Base-by-base conservation (phyloP, 2,797 vertebrate genomes). In the Coccyzus lansbergi region DNA sequence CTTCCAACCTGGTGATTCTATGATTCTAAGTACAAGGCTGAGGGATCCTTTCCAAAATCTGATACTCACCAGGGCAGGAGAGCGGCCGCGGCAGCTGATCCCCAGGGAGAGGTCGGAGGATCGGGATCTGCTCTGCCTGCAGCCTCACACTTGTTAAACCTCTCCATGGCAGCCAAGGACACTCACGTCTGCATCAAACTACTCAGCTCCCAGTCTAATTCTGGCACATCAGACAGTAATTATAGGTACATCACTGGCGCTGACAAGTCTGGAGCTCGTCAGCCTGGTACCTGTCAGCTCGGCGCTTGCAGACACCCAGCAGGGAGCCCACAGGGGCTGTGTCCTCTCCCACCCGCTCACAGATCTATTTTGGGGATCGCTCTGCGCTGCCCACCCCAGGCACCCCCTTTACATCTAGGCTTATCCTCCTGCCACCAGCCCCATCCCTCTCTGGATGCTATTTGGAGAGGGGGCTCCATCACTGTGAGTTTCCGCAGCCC, bases 141-240 rank as follows among this genome's bases (percentile, higher is more conserved):
- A 42, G 58, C 81, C 68, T 58, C 12, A 2, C 12, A 11, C 65
- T 44, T 36, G 58, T 75, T 34, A 60, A 87, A 77, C 77, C 72
- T 36, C 90, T 79, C 36, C 0, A 88, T 56, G 60, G 78, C 91
- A 94, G 51, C 79, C 95, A 52, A 93, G 95, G 93, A 93, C 91
- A 19, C 91, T 97, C 53, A 28, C 10, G 85, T 80, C 96, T 88
- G 95, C 91, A 90, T 82, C 94, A 82, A 85, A 29, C 81, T 29
- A n/a, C 96, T 96, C 86, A 11, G 60, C 75, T 46, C 83, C 42
- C 88, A 22, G 94, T 90, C 97, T 97, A 97, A 98, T 97, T 98
- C 97, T 86, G 96, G 97, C 94, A 14, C 97, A 95, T 95, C 97
- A 97, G 97, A 94, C 97, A 38, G 97, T 97, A 97, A 98, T 98